Conservation (phyloP, 1,140 invertebrate species). For the Pachyrhynchus sulphureomaculatus region DNA sequence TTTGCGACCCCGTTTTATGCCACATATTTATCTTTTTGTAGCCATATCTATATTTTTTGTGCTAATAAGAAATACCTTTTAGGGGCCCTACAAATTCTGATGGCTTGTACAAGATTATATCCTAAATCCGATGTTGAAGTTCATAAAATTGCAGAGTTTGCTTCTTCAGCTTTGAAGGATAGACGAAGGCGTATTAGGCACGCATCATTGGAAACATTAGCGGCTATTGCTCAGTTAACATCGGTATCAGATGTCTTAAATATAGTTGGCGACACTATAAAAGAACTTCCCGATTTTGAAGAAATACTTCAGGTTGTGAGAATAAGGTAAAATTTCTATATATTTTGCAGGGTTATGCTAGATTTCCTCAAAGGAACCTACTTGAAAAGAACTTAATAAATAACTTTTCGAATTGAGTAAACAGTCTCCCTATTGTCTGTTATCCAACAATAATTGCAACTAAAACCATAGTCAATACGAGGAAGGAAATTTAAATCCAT, state of each 20-base stretch:
- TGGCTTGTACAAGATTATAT: conserved; percentile 74
- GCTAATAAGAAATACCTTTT: too few relatives aligned
- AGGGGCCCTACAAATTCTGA: conserved; percentile 75
- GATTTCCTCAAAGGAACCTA: too few relatives aligned
- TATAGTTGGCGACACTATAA: conserved; percentile 53
- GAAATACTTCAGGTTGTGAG: conserved; percentile 56
- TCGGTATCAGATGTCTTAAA: conserved; percentile 56
- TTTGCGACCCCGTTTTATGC: too few relatives aligned
- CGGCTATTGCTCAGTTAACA: conserved; percentile 74
- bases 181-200: conserved; percentile 72
- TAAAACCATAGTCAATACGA: too few relatives aligned
- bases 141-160: conserved; percentile 58
- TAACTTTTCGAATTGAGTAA: too few relatives aligned
- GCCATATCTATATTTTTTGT: too few relatives aligned
- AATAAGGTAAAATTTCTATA: conserved; percentile 48
- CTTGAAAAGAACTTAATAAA: too few relatives aligned
- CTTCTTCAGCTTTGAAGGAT: conserved; percentile 64
- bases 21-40: too few relatives aligned
- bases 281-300: conserved; percentile 51
- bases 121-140: conserved; percentile 80
- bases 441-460: too few relatives aligned
- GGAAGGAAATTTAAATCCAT: too few relatives aligned
- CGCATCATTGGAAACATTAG: conserved; percentile 77
- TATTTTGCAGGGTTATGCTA: too few relatives aligned
- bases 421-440: too few relatives aligned